Evolutionary conservation across 2,113 vertebrate genomes (phyloP).

Genomic region (Platichthys flesus): DNA sequence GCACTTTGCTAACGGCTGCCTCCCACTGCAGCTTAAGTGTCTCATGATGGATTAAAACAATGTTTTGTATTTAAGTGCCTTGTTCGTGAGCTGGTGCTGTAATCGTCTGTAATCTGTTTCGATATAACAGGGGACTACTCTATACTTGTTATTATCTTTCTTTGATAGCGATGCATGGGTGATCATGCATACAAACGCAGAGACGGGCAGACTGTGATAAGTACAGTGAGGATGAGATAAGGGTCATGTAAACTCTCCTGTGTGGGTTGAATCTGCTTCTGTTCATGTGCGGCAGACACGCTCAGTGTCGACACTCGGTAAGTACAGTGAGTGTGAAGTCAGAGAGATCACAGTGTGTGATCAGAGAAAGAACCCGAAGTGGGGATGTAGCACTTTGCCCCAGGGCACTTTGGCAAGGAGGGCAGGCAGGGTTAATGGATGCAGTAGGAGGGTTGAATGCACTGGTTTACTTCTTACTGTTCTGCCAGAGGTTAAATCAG

Average conservation of each 20-base stretch:
- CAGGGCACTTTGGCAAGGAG: background rate
- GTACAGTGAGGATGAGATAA: slow-evolving; percentile 23
- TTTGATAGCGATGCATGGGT: slow-evolving; percentile 9
- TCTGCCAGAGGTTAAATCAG: background rate
- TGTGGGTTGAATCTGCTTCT: slow-evolving; percentile 36
- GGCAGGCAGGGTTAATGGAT: background rate
- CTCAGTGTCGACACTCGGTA: background rate
- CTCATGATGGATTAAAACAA: slow-evolving; percentile 18
- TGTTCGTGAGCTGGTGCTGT: slow-evolving; percentile 5
- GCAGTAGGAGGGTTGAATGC: background rate
- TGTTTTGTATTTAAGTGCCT: slow-evolving; percentile 3
- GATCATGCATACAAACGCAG: slow-evolving; percentile 16
- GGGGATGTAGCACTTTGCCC: background rate
- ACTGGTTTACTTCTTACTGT: background rate
- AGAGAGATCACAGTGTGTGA: background rate
- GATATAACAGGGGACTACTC: slow-evolving; percentile 9
- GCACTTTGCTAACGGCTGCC: slow-evolving; percentile 4
- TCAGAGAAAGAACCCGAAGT: background rate
- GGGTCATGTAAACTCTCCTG: slow-evolving; percentile 25
- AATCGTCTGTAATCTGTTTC: slow-evolving; percentile 8
- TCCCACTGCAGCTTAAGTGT: slow-evolving; percentile 18
- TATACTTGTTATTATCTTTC: slow-evolving; percentile 13
- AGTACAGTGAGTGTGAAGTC: slow-evolving; percentile 3
- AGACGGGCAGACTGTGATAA: slow-evolving; percentile 20
- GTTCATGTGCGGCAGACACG: slow-evolving; percentile 3